Evolutionary conservation across 1,140 invertebrate species (phyloP), one percentile per base, ranked within the genome.

Genomic region (Sipha flava): DNA sequence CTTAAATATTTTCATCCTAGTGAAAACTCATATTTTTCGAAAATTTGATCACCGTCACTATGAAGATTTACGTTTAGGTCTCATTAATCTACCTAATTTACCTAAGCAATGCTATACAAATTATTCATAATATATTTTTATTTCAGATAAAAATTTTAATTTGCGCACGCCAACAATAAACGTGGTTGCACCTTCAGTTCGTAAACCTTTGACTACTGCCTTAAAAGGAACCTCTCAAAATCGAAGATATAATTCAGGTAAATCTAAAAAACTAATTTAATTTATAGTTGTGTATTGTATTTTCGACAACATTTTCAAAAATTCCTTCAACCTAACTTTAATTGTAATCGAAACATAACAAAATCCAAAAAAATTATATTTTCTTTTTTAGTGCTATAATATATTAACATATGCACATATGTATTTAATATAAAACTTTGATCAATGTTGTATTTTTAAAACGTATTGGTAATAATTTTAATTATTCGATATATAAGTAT

Each of bases 221-320:
- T 26, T 77, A 29, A 80, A 80, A 66, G 26, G 64, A 37, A 62
- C n/a, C 29, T 18, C 43, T n/a, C 62, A 54, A 64, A 66, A 79
- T n/a, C 79, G 34, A 54, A 66, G 52, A 59, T 49, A 40, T 7
- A 40, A 57, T 18, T 18, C 73, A 40, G 73, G 73, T 77, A 59
- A 12, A 12, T 52, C n/a, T n/a, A n/a, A n/a, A n/a, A n/a, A n/a
- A n/a, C n/a, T n/a, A n/a, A n/a, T n/a, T n/a, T n/a, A n/a, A n/a
- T n/a, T n/a, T n/a, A n/a, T n/a, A n/a, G n/a, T n/a, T n/a, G n/a
- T n/a, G n/a, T n/a, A n/a, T n/a, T n/a, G n/a, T n/a, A n/a, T n/a
- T n/a, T n/a, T n/a, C n/a, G n/a, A n/a, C n/a, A n/a, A n/a, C n/a
- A n/a, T n/a, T n/a, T n/a, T n/a, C n/a, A n/a, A n/a, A n/a, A n/a